Conservation (phyloP, 2,888 invertebrate genomes). For the Laspeyria flexula region DNA sequence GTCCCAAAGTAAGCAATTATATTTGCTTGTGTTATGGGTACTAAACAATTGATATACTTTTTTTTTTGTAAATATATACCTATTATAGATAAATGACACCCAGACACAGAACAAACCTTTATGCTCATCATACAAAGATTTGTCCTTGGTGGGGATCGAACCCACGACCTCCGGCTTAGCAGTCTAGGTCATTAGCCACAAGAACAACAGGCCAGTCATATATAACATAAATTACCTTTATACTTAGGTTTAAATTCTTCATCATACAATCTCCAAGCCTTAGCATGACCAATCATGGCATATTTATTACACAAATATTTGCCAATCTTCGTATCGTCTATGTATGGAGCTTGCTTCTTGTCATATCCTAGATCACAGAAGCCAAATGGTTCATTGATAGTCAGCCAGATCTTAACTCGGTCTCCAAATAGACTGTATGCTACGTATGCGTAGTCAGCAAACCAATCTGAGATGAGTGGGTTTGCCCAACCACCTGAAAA, state of each 20-base stretch:
- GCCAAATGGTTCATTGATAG: neutral
- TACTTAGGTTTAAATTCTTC: neutral
- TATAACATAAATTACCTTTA: neutral
- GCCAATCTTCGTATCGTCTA: neutral
- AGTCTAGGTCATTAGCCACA: no score
- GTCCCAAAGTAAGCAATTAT: no score
- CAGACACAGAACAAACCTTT: no score
- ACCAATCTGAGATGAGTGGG: neutral
- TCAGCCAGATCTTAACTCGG: neutral
- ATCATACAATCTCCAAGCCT: constrained; percentile 4
- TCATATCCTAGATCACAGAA: neutral
- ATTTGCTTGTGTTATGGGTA: no score
- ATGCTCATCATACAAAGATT: no score
- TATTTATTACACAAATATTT: neutral
- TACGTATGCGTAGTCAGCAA: neutral
- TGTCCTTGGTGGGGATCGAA: no score
- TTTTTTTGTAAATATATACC: no score
- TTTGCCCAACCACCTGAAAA: constrained; percentile 3
- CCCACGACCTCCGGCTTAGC: no score
- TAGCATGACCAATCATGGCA: constrained; percentile 1
- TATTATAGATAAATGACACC: no score
- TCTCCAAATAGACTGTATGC: neutral
- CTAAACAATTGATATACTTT: no score
- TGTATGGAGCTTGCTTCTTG: neutral
- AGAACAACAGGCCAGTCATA: no score